Evolutionary conservation across 2,888 invertebrate species (phyloP).

Genomic region (Spilosoma lubricipeda): DNA sequence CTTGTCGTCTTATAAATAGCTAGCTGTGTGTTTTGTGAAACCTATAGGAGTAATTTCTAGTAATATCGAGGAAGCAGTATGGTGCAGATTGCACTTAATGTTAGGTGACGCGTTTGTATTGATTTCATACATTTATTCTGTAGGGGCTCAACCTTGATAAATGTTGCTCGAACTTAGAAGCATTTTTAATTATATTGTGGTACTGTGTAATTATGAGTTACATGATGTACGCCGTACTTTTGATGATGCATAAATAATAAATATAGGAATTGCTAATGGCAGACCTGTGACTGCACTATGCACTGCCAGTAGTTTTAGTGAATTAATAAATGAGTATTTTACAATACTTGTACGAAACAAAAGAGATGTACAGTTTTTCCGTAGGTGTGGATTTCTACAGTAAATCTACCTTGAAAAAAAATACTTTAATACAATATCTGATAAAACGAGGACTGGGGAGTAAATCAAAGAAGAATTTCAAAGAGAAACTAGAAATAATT

Average conservation of each 20-base stretch:
- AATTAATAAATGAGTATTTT: too few species aligned
- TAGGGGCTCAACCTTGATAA: not conserved
- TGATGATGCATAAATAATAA: not conserved
- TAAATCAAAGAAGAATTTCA: not conserved
- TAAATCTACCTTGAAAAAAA: not conserved
- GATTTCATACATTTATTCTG: not conserved
- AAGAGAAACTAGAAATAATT: not conserved
- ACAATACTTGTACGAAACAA: not conserved
- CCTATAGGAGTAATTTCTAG: not conserved
- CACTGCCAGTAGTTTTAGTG: too few species aligned
- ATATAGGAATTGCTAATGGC: not conserved
- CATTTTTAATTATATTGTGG: not conserved
- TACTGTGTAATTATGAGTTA: not conserved
- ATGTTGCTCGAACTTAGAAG: not conserved
- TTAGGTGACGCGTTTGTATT: not conserved
- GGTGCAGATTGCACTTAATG: not conserved
- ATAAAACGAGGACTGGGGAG: not conserved
- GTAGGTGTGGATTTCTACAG: not conserved
- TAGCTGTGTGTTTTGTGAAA: not conserved
- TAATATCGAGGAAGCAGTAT: not conserved
- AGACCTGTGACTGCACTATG: too few species aligned
- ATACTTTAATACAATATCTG: not conserved
- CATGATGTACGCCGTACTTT: not conserved
- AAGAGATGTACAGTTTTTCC: not conserved
- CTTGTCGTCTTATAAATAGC: not conserved